Conservation (phyloP, 2,888 invertebrate genomes). For the Kryphioiulus occultus region DNA sequence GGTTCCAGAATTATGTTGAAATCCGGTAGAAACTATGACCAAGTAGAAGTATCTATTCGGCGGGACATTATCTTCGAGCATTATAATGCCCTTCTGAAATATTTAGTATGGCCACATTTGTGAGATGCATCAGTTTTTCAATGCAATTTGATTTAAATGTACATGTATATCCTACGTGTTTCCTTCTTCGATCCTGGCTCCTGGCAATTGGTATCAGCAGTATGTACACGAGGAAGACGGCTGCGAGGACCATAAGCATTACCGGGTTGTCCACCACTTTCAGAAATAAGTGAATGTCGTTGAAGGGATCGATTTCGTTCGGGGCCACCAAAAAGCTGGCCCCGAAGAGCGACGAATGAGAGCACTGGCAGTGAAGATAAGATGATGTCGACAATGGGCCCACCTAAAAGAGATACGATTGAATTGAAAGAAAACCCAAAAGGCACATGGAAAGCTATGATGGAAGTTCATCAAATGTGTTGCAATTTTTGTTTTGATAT, state of each 20-base stretch:
- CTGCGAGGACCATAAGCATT: constrained; percentile 53
- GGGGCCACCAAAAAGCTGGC: constrained; percentile 55
- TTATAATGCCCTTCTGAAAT: constrained; percentile 38
- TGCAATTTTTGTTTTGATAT: background rate
- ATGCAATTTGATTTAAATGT: background rate
- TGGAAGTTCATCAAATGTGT: background rate
- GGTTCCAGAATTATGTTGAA: constrained; percentile 55
- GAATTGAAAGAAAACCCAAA: background rate
- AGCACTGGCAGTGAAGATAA: constrained; percentile 50
- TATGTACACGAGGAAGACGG: constrained; percentile 54
- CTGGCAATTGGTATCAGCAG: constrained; percentile 49
- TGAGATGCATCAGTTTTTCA: background rate
- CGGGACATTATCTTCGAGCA: constrained; percentile 56
- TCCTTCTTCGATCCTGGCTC: constrained; percentile 29
- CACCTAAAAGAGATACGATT: constrained; percentile 16
- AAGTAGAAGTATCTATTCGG: constrained; percentile 55
- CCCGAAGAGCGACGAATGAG: constrained; percentile 56
- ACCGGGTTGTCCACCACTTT: constrained; percentile 55
- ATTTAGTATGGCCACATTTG: background rate
- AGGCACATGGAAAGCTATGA: too few relatives aligned
- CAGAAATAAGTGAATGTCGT: constrained; percentile 54
- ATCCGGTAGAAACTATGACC: constrained; percentile 56
- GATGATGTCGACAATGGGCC: background rate
- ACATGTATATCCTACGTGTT: background rate
- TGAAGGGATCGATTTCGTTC: constrained; percentile 53